These are phyloP conservation scores for Gobio gobio DNA, from an alignment of 2,113 vertebrate species.

Conservation along the genomic window DNA sequence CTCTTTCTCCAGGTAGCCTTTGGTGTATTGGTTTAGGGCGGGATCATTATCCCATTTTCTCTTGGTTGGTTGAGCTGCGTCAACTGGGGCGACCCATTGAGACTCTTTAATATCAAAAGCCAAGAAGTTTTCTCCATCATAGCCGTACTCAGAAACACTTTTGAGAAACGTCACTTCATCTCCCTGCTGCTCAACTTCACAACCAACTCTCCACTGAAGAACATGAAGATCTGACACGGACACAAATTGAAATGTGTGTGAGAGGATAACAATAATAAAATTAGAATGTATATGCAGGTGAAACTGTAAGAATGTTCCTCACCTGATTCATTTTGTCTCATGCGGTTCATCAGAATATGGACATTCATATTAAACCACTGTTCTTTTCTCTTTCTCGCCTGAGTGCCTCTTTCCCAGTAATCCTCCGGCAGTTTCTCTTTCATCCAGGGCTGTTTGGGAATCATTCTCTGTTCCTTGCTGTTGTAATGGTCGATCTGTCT, in stretches of 20 bases:
- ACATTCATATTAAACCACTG: conserved; percentile 58
- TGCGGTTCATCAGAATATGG: too few relatives aligned
- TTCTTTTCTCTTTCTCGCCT: conserved; percentile 55
- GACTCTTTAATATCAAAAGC: conserved; percentile 47
- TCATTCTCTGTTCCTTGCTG: too few relatives aligned
- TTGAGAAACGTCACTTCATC: neutral
- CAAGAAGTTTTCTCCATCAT: conserved; percentile 57
- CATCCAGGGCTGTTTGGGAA: too few relatives aligned
- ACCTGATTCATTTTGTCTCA: conserved; percentile 48
- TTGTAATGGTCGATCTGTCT: too few relatives aligned
- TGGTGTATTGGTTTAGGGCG: conserved; percentile 58
- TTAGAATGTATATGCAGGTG: neutral
- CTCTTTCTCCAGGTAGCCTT: conserved; percentile 41
- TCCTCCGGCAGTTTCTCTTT: conserved; percentile 22
- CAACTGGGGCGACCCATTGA: conserved; percentile 48
- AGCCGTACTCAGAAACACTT: conserved; percentile 50
- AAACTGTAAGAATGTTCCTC: neutral
- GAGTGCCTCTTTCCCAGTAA: conserved; percentile 63
- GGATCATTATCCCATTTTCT: conserved; percentile 52
- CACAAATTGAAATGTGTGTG: conserved; percentile 55
- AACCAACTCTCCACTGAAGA: conserved; percentile 46
- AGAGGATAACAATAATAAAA: neutral
- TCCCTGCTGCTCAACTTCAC: neutral
- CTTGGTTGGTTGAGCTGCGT: conserved; percentile 44
- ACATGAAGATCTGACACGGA: too few relatives aligned